Evolutionary conservation across 2,113 vertebrate species (phyloP).

Genomic region (Okapia johnstoni): DNA sequence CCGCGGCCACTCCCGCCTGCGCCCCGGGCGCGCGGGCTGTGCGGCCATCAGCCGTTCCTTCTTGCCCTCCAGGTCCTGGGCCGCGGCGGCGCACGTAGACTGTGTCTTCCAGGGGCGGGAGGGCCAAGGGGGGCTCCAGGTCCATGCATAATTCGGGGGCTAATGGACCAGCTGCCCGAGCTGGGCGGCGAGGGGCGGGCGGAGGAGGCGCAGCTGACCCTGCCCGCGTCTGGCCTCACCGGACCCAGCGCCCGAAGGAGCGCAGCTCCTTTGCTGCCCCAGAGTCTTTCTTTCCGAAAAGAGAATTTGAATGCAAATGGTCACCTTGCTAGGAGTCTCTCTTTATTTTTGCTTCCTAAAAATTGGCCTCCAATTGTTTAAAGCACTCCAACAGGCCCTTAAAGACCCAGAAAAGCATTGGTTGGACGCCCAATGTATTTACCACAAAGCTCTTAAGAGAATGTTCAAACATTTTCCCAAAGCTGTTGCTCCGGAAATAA

Average conservation of each 20-base stretch:
- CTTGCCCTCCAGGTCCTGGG: constrained; percentile 46
- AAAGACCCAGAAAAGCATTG: constrained; percentile 54
- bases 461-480: constrained; percentile 77
- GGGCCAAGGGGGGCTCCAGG: constrained; percentile 56
- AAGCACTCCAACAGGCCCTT: constrained; percentile 59
- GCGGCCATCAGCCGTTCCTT: constrained; percentile 61
- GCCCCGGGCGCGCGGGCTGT: not conserved
- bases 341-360: constrained; percentile 64
- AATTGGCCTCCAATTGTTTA: constrained; percentile 65
- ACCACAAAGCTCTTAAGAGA: constrained; percentile 76
- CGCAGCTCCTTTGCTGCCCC: not conserved
- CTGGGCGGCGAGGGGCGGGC: constrained; percentile 60
- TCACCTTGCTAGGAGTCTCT: constrained; percentile 43
- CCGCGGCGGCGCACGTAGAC: constrained; percentile 30
- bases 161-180: constrained; percentile 81
- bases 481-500: constrained; percentile 73
- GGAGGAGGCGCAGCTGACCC: constrained; percentile 79
- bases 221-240: constrained; percentile 73
- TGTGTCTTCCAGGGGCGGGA: constrained; percentile 41
- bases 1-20: constrained; percentile 45
- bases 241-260: not conserved
- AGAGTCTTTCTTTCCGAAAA: not conserved
- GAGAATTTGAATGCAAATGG: constrained; percentile 70
- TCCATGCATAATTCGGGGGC: constrained; percentile 78
- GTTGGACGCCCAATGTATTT: constrained; percentile 53